Evolutionary conservation across 2,797 vertebrate species (phyloP).

Genomic region (Pantherophis alleghaniensis): DNA sequence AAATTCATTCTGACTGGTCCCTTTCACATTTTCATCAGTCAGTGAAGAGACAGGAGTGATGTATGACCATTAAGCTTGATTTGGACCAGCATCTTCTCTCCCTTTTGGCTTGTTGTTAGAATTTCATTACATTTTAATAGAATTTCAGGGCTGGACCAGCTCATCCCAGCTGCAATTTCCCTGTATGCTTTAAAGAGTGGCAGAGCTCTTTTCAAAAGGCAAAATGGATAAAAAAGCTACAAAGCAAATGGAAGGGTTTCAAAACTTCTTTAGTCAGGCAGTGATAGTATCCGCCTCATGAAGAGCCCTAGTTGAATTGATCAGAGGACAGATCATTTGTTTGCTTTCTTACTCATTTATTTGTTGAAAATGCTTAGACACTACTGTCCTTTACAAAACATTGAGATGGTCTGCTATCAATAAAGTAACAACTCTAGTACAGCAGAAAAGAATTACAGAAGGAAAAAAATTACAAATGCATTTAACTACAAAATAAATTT

Average conservation of each 20-base stretch:
- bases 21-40: slow-evolving; percentile 46
- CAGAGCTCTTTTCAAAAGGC: slow-evolving; percentile 26
- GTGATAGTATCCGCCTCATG: not conserved
- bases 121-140: slow-evolving; percentile 48
- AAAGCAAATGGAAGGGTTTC: slow-evolving; percentile 20
- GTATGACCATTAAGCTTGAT: slow-evolving; percentile 12
- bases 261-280: not conserved
- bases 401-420: not conserved
- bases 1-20: slow-evolving; percentile 44
- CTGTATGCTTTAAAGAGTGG: slow-evolving; percentile 18
- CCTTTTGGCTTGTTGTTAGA: slow-evolving; percentile 26
- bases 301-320: not conserved
- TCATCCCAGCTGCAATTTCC: slow-evolving; percentile 39
- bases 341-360: not conserved
- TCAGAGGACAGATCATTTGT: not conserved
- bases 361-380: not conserved
- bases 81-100: slow-evolving; percentile 20
- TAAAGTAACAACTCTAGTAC: not conserved
- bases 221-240: slow-evolving; percentile 1
- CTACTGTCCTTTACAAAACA: not conserved
- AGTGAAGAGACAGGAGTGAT: slow-evolving; percentile 37
- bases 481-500: not conserved
- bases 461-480: not conserved
- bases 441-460: not conserved
- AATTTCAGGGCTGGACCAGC: slow-evolving; percentile 17